Evolutionary conservation across 2,888 invertebrate genomes (phyloP), one percentile per base, ranked within the genome.

Genomic region (Coelopa pilipes): DNA sequence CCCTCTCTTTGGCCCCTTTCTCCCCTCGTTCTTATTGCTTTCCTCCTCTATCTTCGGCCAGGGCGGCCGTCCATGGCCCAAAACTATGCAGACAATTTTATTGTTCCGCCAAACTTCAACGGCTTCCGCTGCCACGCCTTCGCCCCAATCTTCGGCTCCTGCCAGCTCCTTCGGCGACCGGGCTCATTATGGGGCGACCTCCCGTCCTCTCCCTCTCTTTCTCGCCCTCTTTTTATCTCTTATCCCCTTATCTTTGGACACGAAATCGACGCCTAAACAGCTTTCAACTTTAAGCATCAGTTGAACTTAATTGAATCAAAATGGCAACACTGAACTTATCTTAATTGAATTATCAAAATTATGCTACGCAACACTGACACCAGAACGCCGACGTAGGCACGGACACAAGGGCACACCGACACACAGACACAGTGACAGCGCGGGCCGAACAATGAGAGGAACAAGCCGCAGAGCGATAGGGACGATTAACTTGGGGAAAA

Each of bases 341-440:
- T 67, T 72, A 72, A 72, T 72, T 66, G 67, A 66, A 47, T 57
- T 57, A 72, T 72, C 72, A 72, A 60, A 67, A 66, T 66, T 57
- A 59, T 65, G 63, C 49, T 63, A 71, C 62, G 70, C 50, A 62
- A 9, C 34, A 50, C n/a, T 50, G 17, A 21, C 5, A 45, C n/a
- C 34, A 15, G 15, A n/a, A 17, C 57, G 17, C 13, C 65, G 34
- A 34, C 34, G 7, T 34, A 2, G 34, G 4, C 34, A 34, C n/a
- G n/a, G n/a, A n/a, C n/a, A n/a, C n/a, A n/a, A n/a, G n/a, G n/a
- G n/a, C n/a, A n/a, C n/a, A 34, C 34, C 4, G 34, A 34, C 34
- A 34, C 34, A 34, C 34, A 34, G 34, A 34, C 34, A 34, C 34
- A 34, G 2, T 34, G 34, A 34, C 34, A 34, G 4, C 34, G 2